Evolutionary conservation across 2,888 invertebrate species (phyloP), one percentile per base, ranked within the genome.

Genomic region (Spilosoma lubricipeda): DNA sequence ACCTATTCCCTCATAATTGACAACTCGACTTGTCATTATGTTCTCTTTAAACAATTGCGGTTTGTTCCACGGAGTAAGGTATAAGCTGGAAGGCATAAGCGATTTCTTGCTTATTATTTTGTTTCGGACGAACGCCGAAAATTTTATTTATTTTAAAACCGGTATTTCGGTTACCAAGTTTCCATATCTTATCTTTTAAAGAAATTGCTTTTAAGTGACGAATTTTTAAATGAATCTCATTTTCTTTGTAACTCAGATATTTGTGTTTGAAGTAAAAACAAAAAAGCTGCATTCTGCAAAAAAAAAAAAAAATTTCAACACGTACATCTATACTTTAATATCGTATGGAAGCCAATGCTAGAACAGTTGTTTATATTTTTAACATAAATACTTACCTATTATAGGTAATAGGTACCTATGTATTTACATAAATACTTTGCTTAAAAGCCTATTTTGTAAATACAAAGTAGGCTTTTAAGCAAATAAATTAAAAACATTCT

Each of bases 1-100:
- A 93, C 94, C 94, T 94, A 93, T 94, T 92, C 94, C 91, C 92
- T 93, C 93, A 93, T 95, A 95, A 95, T 94, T 94, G 94, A 95
- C 94, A 94, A 93, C 90, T 92, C 89, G 88, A 90, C 90, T 93
- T 93, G 93, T 94, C 94, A 93, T 95, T 94, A 94, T 91, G 90
- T 89, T 90, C 90, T 92, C 90, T 93, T 93, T 92, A 91, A 93
- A 94, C 92, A 92, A 93, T 91, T 90, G 90, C 81, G 86, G 83
- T 88, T 88, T 86, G 82, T 83, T 85, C 77, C 78, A 77, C 78
- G 71, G 83, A 85, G 82, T 81, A 78, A 82, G 80, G 72, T 72
- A 77, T 74, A 72, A 73, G 79, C 82, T 82, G 77, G 83, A 82
- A 80, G 78, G 73, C 71, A 72, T 80, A 70, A 65, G 78, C 76